Evolutionary conservation across 2,888 invertebrate genomes (phyloP).

Genomic region (Agrochola circellaris): DNA sequence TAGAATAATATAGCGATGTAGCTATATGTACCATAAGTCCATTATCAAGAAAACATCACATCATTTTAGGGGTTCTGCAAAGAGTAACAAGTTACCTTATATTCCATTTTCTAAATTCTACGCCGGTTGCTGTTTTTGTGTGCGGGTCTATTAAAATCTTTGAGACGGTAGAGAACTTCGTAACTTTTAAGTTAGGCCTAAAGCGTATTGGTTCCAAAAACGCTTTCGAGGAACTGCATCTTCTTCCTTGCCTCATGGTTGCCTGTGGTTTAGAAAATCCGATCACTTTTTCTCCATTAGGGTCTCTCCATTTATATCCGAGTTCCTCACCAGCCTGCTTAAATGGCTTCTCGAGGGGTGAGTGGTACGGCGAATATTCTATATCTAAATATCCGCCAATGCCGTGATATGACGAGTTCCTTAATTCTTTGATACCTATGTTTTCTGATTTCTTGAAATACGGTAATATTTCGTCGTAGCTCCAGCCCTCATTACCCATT

Average conservation of each 20-base stretch:
- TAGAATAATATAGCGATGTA: neutral
- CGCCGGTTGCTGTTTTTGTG: conserved; percentile 92
- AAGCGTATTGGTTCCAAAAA: conserved; percentile 93
- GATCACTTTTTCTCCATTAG: conserved; percentile 92
- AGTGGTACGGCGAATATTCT: conserved; percentile 92
- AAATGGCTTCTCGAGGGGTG: conserved; percentile 92
- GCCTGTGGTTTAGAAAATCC: conserved; percentile 94
- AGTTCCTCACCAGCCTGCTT: conserved; percentile 92
- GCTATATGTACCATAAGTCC: neutral
- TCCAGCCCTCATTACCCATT: conserved; percentile 95
- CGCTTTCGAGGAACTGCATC: conserved; percentile 95
- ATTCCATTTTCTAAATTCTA: conserved; percentile 92
- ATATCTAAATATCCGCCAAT: conserved; percentile 93
- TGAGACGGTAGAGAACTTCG: conserved; percentile 92
- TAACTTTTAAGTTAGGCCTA: conserved; percentile 93
- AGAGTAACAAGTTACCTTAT: conserved; percentile 75
- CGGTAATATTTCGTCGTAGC: conserved; percentile 92
- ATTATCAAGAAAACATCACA: neutral
- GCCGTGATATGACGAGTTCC: conserved; percentile 92
- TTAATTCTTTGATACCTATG: conserved; percentile 90
- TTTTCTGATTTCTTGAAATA: conserved; percentile 96
- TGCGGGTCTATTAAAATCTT: conserved; percentile 92
- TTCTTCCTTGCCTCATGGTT: conserved; percentile 92
- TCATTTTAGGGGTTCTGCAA: neutral
- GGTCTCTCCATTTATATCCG: conserved; percentile 93